Evolutionary conservation across 2,888 invertebrate species (phyloP).

Genomic region (Coelopa pilipes): DNA sequence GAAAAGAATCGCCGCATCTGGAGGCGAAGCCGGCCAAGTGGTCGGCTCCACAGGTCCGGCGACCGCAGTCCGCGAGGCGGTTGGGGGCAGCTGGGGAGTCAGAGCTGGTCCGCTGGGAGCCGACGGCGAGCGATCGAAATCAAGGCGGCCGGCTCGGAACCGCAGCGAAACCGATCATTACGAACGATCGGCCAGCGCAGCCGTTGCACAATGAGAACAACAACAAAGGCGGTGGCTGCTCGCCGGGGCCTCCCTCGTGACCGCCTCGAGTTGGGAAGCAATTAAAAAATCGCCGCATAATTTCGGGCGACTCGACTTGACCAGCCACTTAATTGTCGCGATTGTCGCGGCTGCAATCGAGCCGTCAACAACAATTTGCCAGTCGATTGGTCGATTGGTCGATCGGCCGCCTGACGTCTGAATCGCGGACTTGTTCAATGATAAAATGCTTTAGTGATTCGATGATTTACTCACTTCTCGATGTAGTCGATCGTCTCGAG

Average conservation of each 20-base stretch:
- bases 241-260: constrained; percentile 45
- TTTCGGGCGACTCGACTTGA: constrained; percentile 21
- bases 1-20: too few species aligned
- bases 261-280: constrained; percentile 46
- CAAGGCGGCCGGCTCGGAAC: too few species aligned
- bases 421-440: background rate
- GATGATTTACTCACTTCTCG: constrained; percentile 60
- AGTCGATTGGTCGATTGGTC: background rate
- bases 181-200: too few species aligned
- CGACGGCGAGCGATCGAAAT: too few species aligned
- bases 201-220: background rate
- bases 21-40: too few species aligned
- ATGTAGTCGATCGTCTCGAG: constrained; percentile 64
- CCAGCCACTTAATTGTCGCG: background rate
- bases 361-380: constrained; percentile 15
- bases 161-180: too few species aligned
- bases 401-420: background rate
- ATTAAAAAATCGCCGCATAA: constrained; percentile 48
- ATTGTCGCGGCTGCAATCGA: constrained; percentile 4
- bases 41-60: too few species aligned
- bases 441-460: too few species aligned
- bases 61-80: too few species aligned
- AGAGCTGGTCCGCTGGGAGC: too few species aligned
- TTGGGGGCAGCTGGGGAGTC: too few species aligned
- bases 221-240: background rate